phyloP scores from a whole-genome alignment of 2,888 invertebrate genomes.

The Emmelina monodactyla region DNA sequence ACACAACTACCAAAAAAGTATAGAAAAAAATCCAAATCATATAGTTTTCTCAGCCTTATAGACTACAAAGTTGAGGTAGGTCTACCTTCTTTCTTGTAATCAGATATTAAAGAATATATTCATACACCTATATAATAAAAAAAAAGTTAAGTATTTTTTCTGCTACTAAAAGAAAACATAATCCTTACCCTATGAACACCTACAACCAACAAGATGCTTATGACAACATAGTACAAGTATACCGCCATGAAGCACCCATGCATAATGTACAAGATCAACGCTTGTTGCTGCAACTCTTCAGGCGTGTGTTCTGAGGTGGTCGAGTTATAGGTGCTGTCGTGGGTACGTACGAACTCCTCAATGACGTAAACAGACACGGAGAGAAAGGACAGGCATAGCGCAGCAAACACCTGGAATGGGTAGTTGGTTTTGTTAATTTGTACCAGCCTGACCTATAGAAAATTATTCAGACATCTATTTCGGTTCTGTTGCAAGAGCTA shows the following conservation, averaged over 20 bases:
- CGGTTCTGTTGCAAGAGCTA: no score
- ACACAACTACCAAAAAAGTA: no score
- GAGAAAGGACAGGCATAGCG: conserved; percentile 21
- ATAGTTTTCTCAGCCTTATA: no score
- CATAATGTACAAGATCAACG: conserved; percentile 37
- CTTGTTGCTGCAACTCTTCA: conserved; percentile 25
- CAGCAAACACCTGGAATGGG: conserved; percentile 31
- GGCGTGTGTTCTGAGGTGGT: conserved; percentile 25
- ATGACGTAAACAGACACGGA: conserved; percentile 35
- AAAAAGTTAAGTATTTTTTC: no score
- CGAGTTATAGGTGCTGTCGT: conserved; percentile 15
- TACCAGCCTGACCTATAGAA: no score
- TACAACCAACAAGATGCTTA: conserved; percentile 35
- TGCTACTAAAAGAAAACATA: no score
- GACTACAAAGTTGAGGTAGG: no score
- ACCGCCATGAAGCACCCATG: conserved; percentile 38
- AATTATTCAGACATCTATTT: no score
- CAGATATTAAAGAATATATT: no score
- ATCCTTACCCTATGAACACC: conserved; percentile 45
- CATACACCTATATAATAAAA: no score
- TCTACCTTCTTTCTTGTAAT: no score
- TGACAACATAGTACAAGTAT: conserved; percentile 30
- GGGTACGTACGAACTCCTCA: conserved; percentile 24
- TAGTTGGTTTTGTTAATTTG: conserved; percentile 3
- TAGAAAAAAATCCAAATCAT: no score